Evolutionary conservation across 2,797 vertebrate species (phyloP).

Genomic region (Diplodus sargus): DNA sequence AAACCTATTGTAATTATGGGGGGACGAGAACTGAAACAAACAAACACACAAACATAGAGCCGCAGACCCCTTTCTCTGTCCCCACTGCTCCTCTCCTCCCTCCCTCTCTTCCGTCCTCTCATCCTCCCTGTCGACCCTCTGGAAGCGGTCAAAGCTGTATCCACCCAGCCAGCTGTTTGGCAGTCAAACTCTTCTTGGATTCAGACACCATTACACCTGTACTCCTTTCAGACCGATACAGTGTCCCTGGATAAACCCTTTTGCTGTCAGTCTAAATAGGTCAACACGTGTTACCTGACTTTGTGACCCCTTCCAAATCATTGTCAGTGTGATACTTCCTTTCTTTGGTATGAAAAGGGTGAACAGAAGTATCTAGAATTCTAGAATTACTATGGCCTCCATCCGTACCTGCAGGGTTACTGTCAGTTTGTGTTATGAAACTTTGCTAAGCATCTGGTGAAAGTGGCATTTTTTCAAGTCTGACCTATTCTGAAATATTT

Average conservation of each 20-base stretch:
- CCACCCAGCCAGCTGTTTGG: constrained; percentile 71
- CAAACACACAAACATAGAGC: constrained; percentile 5
- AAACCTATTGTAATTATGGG: not conserved
- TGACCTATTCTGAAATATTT: constrained; percentile 13
- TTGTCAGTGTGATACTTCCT: not conserved
- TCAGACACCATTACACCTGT: constrained; percentile 56
- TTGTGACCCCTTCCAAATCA: not conserved
- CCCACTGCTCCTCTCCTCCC: constrained; percentile 27
- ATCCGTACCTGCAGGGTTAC: not conserved
- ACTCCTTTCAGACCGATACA: constrained; percentile 4
- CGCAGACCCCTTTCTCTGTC: constrained; percentile 35
- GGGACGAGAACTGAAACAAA: not conserved
- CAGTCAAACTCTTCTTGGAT: constrained; percentile 32
- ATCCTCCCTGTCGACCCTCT: constrained; percentile 48
- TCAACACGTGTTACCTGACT: constrained; percentile 3
- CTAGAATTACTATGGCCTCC: not conserved
- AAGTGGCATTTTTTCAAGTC: not conserved
- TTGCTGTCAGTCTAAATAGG: constrained; percentile 8
- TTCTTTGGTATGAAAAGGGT: constrained; percentile 5
- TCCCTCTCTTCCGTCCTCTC: constrained; percentile 34
- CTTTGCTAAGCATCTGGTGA: constrained; percentile 7
- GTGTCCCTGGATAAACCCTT: constrained; percentile 44
- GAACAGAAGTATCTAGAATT: not conserved
- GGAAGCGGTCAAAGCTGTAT: constrained; percentile 63
- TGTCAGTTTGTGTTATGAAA: not conserved